Percentiles rank a stretch among this genome's conserved stretches.
Conservation (phyloP, 1,140 invertebrate genomes). For the Sycophila sp. region DNA sequence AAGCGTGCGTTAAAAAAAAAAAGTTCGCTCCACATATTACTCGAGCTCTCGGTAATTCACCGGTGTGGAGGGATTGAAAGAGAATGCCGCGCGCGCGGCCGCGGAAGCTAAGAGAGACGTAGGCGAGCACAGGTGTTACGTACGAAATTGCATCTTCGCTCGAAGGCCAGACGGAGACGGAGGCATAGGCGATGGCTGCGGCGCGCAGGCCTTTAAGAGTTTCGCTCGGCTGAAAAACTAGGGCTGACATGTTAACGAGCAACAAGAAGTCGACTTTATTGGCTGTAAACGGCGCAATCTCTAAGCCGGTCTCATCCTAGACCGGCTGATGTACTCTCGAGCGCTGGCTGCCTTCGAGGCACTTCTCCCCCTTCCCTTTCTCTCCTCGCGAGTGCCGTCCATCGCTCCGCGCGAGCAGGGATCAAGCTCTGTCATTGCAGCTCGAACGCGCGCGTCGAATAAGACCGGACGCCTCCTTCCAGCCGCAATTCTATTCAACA, state of each 20-base stretch:
- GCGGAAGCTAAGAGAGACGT: no score
- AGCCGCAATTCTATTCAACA: not conserved
- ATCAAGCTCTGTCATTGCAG: not conserved
- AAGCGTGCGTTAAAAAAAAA: not conserved
- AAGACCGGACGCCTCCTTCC: not conserved
- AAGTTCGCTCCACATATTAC: not conserved
- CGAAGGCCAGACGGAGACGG: not conserved
- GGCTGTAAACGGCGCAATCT: constrained; percentile 59
- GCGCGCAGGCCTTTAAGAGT: constrained; percentile 32
- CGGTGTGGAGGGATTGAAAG: no score
- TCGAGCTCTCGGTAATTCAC: not conserved
- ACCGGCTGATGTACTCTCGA: constrained; percentile 38
- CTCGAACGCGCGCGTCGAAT: no score
- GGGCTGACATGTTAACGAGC: constrained; percentile 61
- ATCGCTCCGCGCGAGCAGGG: not conserved
- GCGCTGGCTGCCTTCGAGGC: no score
- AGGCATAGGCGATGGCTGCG: not conserved
- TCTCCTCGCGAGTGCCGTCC: no score
- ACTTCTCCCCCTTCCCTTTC: no score
- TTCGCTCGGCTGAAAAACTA: constrained; percentile 56
- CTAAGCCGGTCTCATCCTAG: constrained; percentile 56
- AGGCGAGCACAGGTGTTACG: not conserved
- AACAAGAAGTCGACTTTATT: constrained; percentile 63
- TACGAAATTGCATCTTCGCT: not conserved
- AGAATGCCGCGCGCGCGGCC: no score